Evolutionary conservation across 2,797 vertebrate genomes (phyloP), one percentile per base, ranked within the genome.

Genomic region (Rachycentron canadum): DNA sequence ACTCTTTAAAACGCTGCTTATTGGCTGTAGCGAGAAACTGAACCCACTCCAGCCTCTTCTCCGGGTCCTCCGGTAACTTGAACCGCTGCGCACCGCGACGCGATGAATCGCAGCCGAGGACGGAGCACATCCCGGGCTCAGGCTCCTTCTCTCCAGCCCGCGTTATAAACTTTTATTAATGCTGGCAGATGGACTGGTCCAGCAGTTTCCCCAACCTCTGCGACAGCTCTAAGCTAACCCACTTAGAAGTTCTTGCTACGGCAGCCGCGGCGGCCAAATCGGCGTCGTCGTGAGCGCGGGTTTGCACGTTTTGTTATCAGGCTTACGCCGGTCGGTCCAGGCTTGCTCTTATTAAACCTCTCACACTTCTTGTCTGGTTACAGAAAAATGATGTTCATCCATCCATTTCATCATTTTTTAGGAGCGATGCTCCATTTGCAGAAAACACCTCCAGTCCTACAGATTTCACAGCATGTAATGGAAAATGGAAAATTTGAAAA

Each of bases 21-120:
- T 53, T 53, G 14, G 17, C 50, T 17, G 7, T 6, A 13, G 8
- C 7, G 0, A 91, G 53, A 59, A 90, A 91, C 78, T 88, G 80
- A 1, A 91, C 84, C 90, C 90, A 91, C 47, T 84, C 78, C 50
- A 82, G 80, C 1, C 86, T 88, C 77, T 19, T 79, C 58, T 86
- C 88, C 0, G 90, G 83, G 16, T 90, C 88, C 38, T 83, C 78
- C 13, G 88, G 90, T 73, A 89, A 47, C 63, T 25, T 66, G 50
- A 87, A 91, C 7, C 85, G 52, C 1, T 71, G 63, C 12, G 38
- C 59, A 7, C 30, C 34, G 21, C 68, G 82, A 50, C 56, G 73
- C 69, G 49, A 34, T 13, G 86, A 86, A 2, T 69, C 38, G 32
- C 90, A 90, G 0, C 58, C 76, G 19, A 81, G 40, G 0, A 90